These are phyloP conservation scores for Lydus trimaculatus DNA, from an alignment of 2,888 invertebrate genomes.

Conservation along the genomic window DNA sequence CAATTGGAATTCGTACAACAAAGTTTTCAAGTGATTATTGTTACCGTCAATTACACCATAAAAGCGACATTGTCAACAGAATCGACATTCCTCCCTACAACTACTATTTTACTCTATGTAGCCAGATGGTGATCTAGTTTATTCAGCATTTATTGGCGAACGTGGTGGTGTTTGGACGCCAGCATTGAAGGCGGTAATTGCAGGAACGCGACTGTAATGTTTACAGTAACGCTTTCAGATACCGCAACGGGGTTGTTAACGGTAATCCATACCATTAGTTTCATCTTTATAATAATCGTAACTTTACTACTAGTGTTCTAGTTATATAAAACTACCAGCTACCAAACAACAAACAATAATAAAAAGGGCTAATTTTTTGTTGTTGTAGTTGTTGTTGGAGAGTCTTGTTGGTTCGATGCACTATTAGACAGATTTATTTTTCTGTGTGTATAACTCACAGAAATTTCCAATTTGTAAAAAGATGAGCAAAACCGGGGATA, in stretches of 20 bases:
- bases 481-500: not conserved
- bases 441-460: not conserved
- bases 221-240: slow-evolving; percentile 42
- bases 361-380: not conserved
- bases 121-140: slow-evolving; percentile 48
- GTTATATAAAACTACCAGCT: not conserved
- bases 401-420: not conserved
- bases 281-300: slow-evolving; percentile 28
- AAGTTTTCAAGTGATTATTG: not conserved
- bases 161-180: slow-evolving; percentile 37
- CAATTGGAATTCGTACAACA: not conserved
- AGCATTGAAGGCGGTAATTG: slow-evolving; percentile 31
- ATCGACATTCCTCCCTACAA: not conserved
- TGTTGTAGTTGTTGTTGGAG: not conserved
- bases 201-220: slow-evolving; percentile 35
- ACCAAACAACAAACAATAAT: not conserved
- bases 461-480: not conserved
- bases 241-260: slow-evolving; percentile 42
- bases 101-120: slow-evolving; percentile 21
- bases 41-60: slow-evolving; percentile 2
- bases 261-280: slow-evolving; percentile 44
- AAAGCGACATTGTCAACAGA: slow-evolving; percentile 5
- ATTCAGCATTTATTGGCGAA: slow-evolving; percentile 45
- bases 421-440: not conserved
- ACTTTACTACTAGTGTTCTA: not conserved